Conservation (phyloP, 2,113 vertebrate species). For the Vombatus ursinus region DNA sequence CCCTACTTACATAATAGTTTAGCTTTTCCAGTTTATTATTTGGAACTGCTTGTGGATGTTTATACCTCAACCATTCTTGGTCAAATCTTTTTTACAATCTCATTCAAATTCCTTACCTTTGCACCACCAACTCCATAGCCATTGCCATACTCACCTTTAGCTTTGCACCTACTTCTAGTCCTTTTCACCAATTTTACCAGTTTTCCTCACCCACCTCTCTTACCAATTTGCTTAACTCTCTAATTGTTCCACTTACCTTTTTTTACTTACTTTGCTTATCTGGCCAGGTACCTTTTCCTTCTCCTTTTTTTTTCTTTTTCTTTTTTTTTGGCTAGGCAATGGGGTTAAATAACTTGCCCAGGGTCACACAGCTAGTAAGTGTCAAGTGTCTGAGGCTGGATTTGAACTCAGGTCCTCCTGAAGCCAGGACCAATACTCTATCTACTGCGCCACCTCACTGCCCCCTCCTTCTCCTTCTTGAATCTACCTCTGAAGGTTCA, state of each 20-base stretch:
- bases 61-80: background rate
- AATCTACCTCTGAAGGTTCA: background rate
- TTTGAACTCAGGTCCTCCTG: too few species aligned
- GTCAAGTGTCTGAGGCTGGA: too few species aligned
- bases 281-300: background rate
- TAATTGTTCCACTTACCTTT: background rate
- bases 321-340: too few species aligned
- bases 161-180: background rate
- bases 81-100: background rate
- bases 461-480: background rate
- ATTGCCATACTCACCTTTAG: background rate
- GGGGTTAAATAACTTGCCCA: too few species aligned
- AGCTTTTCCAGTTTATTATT: background rate
- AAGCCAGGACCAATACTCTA: too few species aligned
- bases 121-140: background rate
- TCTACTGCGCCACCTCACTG: too few species aligned
- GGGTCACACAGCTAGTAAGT: too few species aligned
- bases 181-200: background rate
- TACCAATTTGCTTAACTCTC: background rate
- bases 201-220: background rate
- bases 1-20: background rate
- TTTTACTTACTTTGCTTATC: background rate
- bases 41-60: background rate
- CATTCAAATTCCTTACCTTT: background rate
- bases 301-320: too few species aligned